Evolutionary conservation across 1,140 invertebrate genomes (phyloP).

Genomic region (Cyphomyrmex costatus): DNA sequence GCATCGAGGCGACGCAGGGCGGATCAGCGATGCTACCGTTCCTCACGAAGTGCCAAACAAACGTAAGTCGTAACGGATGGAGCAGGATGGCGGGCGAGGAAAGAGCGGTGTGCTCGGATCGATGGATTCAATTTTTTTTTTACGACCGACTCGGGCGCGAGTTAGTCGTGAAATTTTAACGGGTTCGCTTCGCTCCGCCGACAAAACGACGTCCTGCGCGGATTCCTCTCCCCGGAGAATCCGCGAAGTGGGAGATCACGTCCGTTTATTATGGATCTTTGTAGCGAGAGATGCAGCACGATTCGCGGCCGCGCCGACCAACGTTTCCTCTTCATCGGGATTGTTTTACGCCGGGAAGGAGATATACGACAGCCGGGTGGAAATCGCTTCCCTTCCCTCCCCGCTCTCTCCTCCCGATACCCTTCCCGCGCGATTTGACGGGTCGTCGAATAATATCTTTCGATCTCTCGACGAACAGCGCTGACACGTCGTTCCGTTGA

Average conservation of each 20-base stretch:
- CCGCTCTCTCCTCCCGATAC: background rate
- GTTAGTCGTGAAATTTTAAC: slow-evolving; percentile 79
- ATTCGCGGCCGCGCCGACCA: slow-evolving; percentile 55
- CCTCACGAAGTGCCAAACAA: slow-evolving; percentile 55
- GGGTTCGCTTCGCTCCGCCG: slow-evolving; percentile 53
- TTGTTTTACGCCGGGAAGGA: slow-evolving; percentile 55
- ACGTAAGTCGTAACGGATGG: slow-evolving; percentile 46
- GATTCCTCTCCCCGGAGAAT: slow-evolving; percentile 66
- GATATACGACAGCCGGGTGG: slow-evolving; percentile 5
- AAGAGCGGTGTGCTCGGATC: slow-evolving; percentile 67
- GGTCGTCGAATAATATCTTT: slow-evolving; percentile 31
- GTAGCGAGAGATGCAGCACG: slow-evolving; percentile 61
- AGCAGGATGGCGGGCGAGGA: slow-evolving; percentile 10
- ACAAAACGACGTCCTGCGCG: slow-evolving; percentile 68
- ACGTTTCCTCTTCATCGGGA: slow-evolving; percentile 63
- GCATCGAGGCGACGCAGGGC: slow-evolving; percentile 10
- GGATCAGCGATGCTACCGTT: slow-evolving; percentile 22
- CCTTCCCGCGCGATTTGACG: slow-evolving; percentile 3
- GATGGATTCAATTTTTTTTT: slow-evolving; percentile 81
- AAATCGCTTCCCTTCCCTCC: slow-evolving; percentile 24
- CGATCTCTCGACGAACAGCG: slow-evolving; percentile 25
- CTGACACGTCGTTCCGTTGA: slow-evolving; percentile 9
- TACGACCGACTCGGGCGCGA: slow-evolving; percentile 73
- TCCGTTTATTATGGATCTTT: slow-evolving; percentile 75
- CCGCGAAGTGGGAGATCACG: slow-evolving; percentile 65